Base-by-base conservation (phyloP, 2,888 invertebrate genomes). In the Andrena hattorfiana region DNA sequence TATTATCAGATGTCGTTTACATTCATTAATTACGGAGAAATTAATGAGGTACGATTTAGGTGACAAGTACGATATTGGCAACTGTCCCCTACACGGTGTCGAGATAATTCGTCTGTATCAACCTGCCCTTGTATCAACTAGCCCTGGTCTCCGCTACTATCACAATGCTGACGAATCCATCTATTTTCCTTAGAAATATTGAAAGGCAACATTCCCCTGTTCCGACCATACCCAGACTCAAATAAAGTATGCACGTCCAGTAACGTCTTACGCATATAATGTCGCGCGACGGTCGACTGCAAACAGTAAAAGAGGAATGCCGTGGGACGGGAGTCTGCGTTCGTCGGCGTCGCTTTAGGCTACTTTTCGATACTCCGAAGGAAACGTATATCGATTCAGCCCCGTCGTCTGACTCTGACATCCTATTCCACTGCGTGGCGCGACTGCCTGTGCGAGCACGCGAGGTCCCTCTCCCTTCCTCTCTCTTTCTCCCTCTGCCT, bases 401-500 rank as follows among this genome's bases (percentile, higher is more conserved):
- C 56, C 10, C 35, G 49, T 51, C 71, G 62, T 74, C 81, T 60
- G 69, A 69, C 81, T 74, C n/a, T 81, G 81, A 81, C 81, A 69
- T 69, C 28, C 81, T 74, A 74, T 81, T 81, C 32, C 74, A 74
- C 51, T 42, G 67, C 67, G 75, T 49, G 66, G 66, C 60, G 56
- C 48, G 67, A 49, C 73, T 66, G 67, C 20, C 54, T 48, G 63
- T 48, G 63, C 54, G 54, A 68, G 20, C 51, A 20, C 28, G 35
- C 26, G 8, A n/a, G 10, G 23, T 13, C 35, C 51, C 66, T 8
- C 26, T 73, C 56, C 30, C 35, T 54, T 23, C 8, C 54, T 54
- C 20, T 8, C 20, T 20, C 20, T n/a, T 0, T 7, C n/a, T 6
- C 51, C 5, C 16, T 5, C 49, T 20, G n/a, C 20, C 51, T 2